Percentiles rank a stretch among this genome's conserved stretches.
phyloP scores from a whole-genome alignment of 2,888 invertebrate species.

The Lepetodrilus schrolli region DNA sequence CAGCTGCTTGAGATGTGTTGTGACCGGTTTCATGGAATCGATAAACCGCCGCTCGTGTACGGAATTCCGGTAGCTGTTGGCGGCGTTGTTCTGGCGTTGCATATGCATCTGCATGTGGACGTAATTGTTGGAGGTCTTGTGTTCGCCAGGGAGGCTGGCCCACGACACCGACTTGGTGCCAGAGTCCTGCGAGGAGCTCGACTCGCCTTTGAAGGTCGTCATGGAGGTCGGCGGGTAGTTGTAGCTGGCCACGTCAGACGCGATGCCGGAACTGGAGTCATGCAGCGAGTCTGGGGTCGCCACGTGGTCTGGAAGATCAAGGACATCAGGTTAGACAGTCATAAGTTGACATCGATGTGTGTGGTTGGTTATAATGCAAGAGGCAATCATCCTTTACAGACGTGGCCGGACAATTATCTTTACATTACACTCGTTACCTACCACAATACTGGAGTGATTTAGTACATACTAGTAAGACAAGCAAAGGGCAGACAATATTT shows the following conservation, averaged over 20 bases:
- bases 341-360: too few species aligned
- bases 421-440: too few species aligned
- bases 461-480: too few species aligned
- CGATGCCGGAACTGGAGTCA: constrained; percentile 74
- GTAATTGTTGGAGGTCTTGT: constrained; percentile 40
- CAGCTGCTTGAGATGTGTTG: constrained; percentile 43
- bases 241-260: constrained; percentile 65
- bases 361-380: too few species aligned
- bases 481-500: too few species aligned
- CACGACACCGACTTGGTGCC: constrained; percentile 43
- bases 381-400: too few species aligned
- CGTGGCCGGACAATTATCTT: too few species aligned
- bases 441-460: too few species aligned
- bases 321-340: too few species aligned
- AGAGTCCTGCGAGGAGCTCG: constrained; percentile 52
- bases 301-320: constrained; percentile 48
- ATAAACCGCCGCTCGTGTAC: constrained; percentile 49
- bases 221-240: constrained; percentile 50
- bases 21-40: constrained; percentile 44
- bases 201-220: constrained; percentile 60
- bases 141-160: constrained; percentile 49
- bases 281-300: constrained; percentile 48
- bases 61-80: constrained; percentile 36
- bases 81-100: constrained; percentile 31
- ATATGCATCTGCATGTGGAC: constrained; percentile 44